Evolutionary conservation across 2,797 vertebrate species (phyloP).

Genomic region (Xyrichtys novacula): DNA sequence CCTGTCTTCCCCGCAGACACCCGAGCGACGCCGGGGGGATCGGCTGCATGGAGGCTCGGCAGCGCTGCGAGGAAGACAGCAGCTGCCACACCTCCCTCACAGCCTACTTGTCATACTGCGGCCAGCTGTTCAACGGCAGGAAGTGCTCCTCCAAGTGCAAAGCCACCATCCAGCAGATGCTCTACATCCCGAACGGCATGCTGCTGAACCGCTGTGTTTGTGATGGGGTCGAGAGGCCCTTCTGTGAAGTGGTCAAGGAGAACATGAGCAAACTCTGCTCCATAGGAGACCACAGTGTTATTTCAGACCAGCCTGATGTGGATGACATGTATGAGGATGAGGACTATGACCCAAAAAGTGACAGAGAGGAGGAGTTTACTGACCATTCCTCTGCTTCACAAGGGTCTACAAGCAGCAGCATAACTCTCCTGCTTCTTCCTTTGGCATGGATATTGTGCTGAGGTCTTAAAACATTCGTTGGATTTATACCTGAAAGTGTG

Average conservation of each 20-base stretch:
- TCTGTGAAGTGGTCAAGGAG: slow-evolving; percentile 88
- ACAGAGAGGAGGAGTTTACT: slow-evolving; percentile 58
- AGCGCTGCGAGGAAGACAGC: slow-evolving; percentile 83
- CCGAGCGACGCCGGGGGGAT: slow-evolving; percentile 77
- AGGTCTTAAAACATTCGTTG: slow-evolving; percentile 22
- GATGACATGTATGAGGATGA: slow-evolving; percentile 84
- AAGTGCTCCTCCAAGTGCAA: slow-evolving; percentile 84
- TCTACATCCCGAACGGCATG: slow-evolving; percentile 81
- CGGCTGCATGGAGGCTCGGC: slow-evolving; percentile 87
- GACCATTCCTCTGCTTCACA: slow-evolving; percentile 55
- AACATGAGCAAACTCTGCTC: slow-evolving; percentile 87
- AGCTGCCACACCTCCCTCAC: slow-evolving; percentile 81
- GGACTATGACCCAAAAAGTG: slow-evolving; percentile 74
- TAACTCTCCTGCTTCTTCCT: slow-evolving; percentile 38
- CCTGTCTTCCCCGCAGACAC: slow-evolving; percentile 83
- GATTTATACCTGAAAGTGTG: slow-evolving; percentile 23
- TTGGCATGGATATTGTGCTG: slow-evolving; percentile 64
- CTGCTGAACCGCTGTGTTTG: slow-evolving; percentile 86
- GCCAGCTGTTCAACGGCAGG: slow-evolving; percentile 88
- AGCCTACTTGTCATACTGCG: slow-evolving; percentile 85
- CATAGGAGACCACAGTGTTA: slow-evolving; percentile 72
- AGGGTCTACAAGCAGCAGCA: slow-evolving; percentile 15
- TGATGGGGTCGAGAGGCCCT: slow-evolving; percentile 87
- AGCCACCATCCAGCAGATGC: slow-evolving; percentile 85
- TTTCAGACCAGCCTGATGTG: slow-evolving; percentile 69